Evolutionary conservation across 53 echinoderm and acorn worm genomes (phyloP).

Genomic region (Astropecten irregularis): DNA sequence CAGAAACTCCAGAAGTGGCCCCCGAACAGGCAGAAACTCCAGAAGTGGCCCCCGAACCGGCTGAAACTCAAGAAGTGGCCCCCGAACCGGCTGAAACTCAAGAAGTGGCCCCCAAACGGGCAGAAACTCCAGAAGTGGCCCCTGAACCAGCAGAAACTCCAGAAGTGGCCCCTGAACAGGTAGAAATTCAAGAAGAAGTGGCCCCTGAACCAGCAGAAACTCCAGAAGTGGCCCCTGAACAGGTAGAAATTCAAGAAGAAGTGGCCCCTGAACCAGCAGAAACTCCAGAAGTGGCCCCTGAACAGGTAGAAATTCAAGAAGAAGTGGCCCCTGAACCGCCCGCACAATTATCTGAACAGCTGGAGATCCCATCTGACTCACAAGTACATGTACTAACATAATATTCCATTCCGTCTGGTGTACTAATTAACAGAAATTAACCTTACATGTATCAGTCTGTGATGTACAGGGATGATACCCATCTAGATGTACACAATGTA

Average conservation of each 20-base stretch:
- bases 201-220: slow-evolving; percentile 55
- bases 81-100: slow-evolving; percentile 40
- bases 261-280: slow-evolving; percentile 35
- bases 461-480: too few relatives aligned
- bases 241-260: slow-evolving; percentile 18
- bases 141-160: neutral
- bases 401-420: too few relatives aligned
- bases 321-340: slow-evolving; percentile 29
- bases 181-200: neutral
- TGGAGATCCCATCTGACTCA: neutral
- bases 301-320: slow-evolving; percentile 30
- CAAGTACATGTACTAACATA: too few relatives aligned
- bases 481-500: too few relatives aligned
- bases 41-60: slow-evolving; percentile 6
- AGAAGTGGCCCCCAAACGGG: slow-evolving; percentile 23
- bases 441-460: too few relatives aligned
- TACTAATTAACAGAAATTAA: too few relatives aligned
- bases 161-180: slow-evolving; percentile 23
- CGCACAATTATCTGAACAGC: too few relatives aligned
- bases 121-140: slow-evolving; percentile 1
- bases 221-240: slow-evolving; percentile 19
- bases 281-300: slow-evolving; percentile 31
- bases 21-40: slow-evolving; percentile 34
- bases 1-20: slow-evolving; percentile 9
- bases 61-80: slow-evolving; percentile 23